Conservation (phyloP, 35 echinoderm and acorn worm species). For the Apostichopus parvimensis region DNA sequence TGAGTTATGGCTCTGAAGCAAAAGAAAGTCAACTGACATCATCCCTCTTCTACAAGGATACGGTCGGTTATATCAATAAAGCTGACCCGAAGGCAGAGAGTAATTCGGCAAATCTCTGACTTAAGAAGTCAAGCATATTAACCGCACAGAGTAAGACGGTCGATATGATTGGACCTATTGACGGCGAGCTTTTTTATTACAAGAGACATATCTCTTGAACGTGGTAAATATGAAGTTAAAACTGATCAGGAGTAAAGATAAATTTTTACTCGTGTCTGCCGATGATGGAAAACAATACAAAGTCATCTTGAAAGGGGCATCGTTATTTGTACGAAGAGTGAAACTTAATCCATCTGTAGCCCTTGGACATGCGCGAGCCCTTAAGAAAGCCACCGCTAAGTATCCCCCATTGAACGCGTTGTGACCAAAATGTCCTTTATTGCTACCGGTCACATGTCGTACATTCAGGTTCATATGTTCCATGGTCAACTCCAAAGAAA, state of each 20-base stretch:
- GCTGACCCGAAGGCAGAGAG: constrained; percentile 30
- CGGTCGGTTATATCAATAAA: not conserved
- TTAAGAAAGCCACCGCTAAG: not conserved
- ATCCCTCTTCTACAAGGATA: constrained; percentile 68
- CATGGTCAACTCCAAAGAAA: constrained; percentile 16
- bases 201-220: constrained; percentile 54
- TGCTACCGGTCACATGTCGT: constrained; percentile 42
- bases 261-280: constrained; percentile 63
- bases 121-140: constrained; percentile 46
- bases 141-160: not conserved
- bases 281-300: not conserved
- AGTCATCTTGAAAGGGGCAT: not conserved
- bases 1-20: constrained; percentile 58
- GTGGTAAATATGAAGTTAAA: constrained; percentile 29
- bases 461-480: constrained; percentile 17
- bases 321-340: constrained; percentile 48
- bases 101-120: constrained; percentile 32
- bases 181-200: constrained; percentile 15
- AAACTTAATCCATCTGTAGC: constrained; percentile 63
- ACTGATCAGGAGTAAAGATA: constrained; percentile 35
- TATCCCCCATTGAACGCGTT: constrained; percentile 11
- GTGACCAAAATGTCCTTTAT: constrained; percentile 51
- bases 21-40: constrained; percentile 63
- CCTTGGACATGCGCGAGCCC: constrained; percentile 22
- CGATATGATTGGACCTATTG: constrained; percentile 51